Evolutionary conservation across 2,113 vertebrate genomes (phyloP).

Genomic region (Ellobius talpinus): DNA sequence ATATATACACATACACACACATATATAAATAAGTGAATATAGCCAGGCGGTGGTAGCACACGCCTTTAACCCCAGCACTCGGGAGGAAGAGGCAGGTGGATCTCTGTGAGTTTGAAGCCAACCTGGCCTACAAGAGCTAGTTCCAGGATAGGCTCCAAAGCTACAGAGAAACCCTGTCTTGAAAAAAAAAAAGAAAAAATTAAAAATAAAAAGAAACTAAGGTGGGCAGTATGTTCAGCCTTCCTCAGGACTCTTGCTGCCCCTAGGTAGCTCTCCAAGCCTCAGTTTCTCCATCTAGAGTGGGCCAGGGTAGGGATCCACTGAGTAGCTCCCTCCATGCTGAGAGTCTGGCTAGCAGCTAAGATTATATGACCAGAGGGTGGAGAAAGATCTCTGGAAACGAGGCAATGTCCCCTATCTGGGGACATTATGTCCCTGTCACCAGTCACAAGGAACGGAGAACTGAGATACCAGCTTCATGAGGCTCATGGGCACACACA

Average conservation of each 20-base stretch:
- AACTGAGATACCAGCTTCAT: not conserved
- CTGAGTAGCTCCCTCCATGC: not conserved
- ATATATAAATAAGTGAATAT: not conserved
- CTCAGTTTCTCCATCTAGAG: not conserved
- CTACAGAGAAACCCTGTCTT: no score
- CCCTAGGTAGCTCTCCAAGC: not conserved
- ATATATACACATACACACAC: not conserved
- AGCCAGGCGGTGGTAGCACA: no score
- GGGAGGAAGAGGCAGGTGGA: no score
- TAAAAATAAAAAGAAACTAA: not conserved
- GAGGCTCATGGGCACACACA: not conserved
- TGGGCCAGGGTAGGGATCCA: rapidly evolving
- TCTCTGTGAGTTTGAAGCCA: no score
- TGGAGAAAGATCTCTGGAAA: not conserved
- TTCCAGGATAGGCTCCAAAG: no score
- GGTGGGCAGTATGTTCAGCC: no score
- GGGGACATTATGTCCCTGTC: no score
- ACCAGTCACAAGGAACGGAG: not conserved
- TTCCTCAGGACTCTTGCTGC: not conserved
- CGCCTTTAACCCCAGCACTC: no score
- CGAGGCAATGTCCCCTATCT: not conserved
- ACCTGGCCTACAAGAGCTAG: no score
- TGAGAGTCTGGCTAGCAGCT: not conserved
- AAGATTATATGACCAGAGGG: rapidly evolving
- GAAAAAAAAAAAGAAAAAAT: not conserved